These are phyloP conservation scores for Vesta saturnalis DNA, from an alignment of 2,888 invertebrate species.

Conservation along the genomic window DNA sequence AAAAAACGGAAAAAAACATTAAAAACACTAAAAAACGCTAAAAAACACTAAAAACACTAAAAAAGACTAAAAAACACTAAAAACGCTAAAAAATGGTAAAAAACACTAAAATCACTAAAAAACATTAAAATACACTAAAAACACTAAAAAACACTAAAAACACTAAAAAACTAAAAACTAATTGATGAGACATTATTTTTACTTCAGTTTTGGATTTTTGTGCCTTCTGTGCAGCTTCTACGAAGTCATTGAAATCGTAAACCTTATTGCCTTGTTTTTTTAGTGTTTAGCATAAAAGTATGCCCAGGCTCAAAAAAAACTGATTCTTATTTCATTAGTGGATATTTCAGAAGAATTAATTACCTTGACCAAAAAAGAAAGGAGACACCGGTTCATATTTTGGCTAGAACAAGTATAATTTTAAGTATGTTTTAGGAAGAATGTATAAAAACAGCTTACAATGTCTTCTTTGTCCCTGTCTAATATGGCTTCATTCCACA, in stretches of 20 bases:
- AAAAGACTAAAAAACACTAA: too few relatives aligned
- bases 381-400: conserved; percentile 35
- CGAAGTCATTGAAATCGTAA: conserved; percentile 34
- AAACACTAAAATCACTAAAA: too few relatives aligned
- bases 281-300: conserved; percentile 25
- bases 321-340: conserved; percentile 22
- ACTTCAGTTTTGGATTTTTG: conserved; percentile 21
- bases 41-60: too few relatives aligned
- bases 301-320: conserved; percentile 34
- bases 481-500: conserved; percentile 13
- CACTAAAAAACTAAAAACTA: too few relatives aligned
- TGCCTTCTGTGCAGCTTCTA: conserved; percentile 25
- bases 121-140: too few relatives aligned
- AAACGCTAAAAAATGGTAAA: too few relatives aligned
- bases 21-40: too few relatives aligned
- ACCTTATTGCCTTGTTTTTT: conserved; percentile 26
- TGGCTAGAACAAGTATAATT: conserved; percentile 20
- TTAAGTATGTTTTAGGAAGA: conserved; percentile 6
- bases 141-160: too few relatives aligned
- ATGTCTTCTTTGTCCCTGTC: neutral
- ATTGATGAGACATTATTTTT: conserved; percentile 8
- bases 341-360: conserved; percentile 31
- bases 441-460: neutral
- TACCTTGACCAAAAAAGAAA: conserved; percentile 28
- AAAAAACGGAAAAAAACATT: too few relatives aligned